These are phyloP conservation scores for Hyperopisus bebe DNA, from an alignment of 2,113 vertebrate species.

Conservation along the genomic window DNA sequence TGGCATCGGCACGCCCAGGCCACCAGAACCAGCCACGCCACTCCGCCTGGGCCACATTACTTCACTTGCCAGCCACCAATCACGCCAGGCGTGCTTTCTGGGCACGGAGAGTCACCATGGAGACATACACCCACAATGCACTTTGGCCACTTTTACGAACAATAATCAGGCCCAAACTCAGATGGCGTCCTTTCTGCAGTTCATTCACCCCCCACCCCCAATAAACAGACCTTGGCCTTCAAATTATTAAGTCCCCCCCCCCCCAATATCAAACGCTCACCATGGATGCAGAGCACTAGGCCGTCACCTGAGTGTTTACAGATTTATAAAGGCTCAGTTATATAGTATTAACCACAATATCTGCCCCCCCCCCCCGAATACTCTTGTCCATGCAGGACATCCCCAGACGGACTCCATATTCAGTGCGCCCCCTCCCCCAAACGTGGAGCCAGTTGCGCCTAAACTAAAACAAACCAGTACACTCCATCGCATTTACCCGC, in stretches of 20 bases:
- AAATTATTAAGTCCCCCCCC: not conserved
- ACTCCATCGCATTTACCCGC: constrained; percentile 39
- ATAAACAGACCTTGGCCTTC: not conserved
- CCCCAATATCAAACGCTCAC: not conserved
- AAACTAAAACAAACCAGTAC: constrained; percentile 53
- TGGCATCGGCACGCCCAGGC: not conserved
- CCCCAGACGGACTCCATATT: constrained; percentile 39
- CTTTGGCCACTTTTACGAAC: not conserved
- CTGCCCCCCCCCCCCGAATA: not conserved
- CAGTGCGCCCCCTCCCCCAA: not conserved
- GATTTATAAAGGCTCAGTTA: too few relatives aligned
- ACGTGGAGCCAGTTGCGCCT: constrained; percentile 32
- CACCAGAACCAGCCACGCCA: not conserved
- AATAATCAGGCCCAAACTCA: not conserved
- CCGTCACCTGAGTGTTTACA: not conserved
- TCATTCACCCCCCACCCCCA: not conserved
- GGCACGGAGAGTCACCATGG: not conserved
- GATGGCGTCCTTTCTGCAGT: not conserved
- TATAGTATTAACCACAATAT: not conserved
- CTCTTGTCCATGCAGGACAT: not conserved
- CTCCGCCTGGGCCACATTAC: not conserved
- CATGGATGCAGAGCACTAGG: not conserved
- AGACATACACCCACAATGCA: not conserved
- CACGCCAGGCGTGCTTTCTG: too few relatives aligned
- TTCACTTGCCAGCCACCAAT: not conserved